Evolutionary conservation across 2,797 vertebrate species (phyloP).

Genomic region (Cynopterus sphinx): DNA sequence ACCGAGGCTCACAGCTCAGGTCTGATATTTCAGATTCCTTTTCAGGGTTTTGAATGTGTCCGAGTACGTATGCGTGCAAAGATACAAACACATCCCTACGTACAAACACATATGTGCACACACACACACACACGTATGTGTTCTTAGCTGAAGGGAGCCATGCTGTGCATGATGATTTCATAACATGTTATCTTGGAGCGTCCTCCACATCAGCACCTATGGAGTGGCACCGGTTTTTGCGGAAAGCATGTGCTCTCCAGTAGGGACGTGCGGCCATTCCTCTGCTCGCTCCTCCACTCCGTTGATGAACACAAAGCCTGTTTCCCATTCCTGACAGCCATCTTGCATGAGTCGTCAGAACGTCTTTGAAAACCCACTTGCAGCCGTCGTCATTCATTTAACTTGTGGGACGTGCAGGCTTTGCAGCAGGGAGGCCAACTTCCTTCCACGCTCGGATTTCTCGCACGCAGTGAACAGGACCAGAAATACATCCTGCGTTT

Average conservation of each 20-base stretch:
- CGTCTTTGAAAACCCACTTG: constrained; percentile 11
- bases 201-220: not conserved
- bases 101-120: not conserved
- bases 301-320: not conserved
- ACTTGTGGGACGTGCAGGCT: constrained; percentile 16
- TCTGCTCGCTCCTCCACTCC: not conserved
- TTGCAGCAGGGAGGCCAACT: constrained; percentile 11
- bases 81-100: not conserved
- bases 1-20: not conserved
- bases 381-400: not conserved
- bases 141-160: not conserved
- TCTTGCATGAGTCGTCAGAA: not conserved
- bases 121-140: fast-evolving
- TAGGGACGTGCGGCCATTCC: not conserved
- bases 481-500: constrained; percentile 66
- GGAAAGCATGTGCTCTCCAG: not conserved
- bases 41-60: not conserved
- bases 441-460: constrained; percentile 36
- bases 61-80: not conserved
- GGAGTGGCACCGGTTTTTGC: not conserved
- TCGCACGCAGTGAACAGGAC: constrained; percentile 53
- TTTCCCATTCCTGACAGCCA: constrained; percentile 31
- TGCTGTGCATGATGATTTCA: not conserved
- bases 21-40: not conserved
- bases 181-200: not conserved